A percentile compares a stretch with the other conserved stretches of the same genome.
Evolutionary conservation across 2,888 invertebrate genomes (phyloP).

Genomic region (Leptarthrus brevirostris): DNA sequence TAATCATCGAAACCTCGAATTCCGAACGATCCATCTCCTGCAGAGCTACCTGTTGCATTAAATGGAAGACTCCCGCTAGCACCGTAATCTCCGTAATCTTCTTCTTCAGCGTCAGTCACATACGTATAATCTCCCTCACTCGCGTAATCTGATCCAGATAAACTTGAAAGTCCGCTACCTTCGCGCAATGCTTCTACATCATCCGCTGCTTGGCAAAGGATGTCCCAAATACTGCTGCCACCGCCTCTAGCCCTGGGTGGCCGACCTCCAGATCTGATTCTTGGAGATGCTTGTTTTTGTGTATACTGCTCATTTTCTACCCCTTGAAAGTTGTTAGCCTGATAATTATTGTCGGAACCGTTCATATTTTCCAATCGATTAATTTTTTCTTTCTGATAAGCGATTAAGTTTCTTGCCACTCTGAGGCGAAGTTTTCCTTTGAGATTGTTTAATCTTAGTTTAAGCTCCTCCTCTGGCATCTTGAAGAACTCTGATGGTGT

Average conservation of each 20-base stretch:
- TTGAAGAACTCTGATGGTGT: conserved; percentile 56
- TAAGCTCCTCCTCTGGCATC: conserved; percentile 54
- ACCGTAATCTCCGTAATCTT: not conserved
- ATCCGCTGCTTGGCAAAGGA: conserved; percentile 58
- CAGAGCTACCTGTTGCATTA: not conserved
- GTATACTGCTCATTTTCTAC: too few species aligned
- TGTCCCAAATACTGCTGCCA: conserved; percentile 58
- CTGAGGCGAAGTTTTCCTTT: conserved; percentile 10
- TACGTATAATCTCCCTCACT: not conserved
- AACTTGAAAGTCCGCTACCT: not conserved
- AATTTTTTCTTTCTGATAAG: conserved; percentile 30
- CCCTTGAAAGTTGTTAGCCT: not conserved
- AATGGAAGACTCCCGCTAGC: not conserved
- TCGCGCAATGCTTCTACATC: conserved; percentile 58
- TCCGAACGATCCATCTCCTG: not conserved
- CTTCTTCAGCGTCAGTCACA: not conserved
- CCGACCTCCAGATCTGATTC: not conserved
- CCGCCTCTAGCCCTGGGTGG: not conserved
- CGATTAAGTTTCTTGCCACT: conserved; percentile 32
- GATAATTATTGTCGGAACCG: not conserved
- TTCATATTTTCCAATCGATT: not conserved
- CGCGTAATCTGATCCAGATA: not conserved
- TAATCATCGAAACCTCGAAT: not conserved
- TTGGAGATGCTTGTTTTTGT: not conserved
- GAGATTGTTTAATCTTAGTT: conserved; percentile 29